phyloP scores from a whole-genome alignment of 2,888 invertebrate species.

The Monochamus alternatus region DNA sequence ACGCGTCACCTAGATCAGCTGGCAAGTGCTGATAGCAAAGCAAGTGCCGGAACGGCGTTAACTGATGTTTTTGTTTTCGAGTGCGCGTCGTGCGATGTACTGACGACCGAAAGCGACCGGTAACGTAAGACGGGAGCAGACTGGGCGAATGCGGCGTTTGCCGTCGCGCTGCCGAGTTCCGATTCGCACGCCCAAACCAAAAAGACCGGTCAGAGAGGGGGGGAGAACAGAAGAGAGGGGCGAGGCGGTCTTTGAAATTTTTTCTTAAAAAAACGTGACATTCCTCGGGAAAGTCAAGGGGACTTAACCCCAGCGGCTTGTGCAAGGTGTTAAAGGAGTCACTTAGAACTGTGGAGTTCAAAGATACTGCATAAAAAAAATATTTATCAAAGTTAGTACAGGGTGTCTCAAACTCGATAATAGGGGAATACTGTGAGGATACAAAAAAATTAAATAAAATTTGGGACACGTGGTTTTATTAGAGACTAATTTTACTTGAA shows the following conservation, averaged over 20 bases:
- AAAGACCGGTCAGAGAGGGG: not conserved
- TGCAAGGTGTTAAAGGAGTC: no score
- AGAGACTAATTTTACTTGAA: no score
- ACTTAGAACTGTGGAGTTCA: no score
- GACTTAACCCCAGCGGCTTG: no score
- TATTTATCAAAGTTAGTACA: no score
- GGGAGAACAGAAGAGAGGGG: not conserved
- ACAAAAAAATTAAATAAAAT: no score
- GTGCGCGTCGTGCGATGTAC: slow-evolving; percentile 17
- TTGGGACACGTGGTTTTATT: no score
- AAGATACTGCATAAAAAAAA: no score
- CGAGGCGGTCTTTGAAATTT: not conserved
- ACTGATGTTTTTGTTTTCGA: slow-evolving; percentile 21
- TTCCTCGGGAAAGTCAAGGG: not conserved
- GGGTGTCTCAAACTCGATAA: no score
- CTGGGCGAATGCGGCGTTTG: slow-evolving; percentile 23
- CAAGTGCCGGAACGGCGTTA: slow-evolving; percentile 15
- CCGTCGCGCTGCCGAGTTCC: slow-evolving; percentile 10
- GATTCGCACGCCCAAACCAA: slow-evolving; percentile 25
- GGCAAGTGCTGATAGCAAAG: slow-evolving; percentile 16
- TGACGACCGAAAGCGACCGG: slow-evolving; percentile 6
- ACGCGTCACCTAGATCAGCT: slow-evolving; percentile 6
- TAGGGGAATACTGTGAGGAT: no score
- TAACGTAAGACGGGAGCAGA: slow-evolving; percentile 13
- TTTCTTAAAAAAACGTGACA: not conserved